Evolutionary conservation across 2,113 vertebrate species (phyloP).

Genomic region (Melanerpes aurifrons): DNA sequence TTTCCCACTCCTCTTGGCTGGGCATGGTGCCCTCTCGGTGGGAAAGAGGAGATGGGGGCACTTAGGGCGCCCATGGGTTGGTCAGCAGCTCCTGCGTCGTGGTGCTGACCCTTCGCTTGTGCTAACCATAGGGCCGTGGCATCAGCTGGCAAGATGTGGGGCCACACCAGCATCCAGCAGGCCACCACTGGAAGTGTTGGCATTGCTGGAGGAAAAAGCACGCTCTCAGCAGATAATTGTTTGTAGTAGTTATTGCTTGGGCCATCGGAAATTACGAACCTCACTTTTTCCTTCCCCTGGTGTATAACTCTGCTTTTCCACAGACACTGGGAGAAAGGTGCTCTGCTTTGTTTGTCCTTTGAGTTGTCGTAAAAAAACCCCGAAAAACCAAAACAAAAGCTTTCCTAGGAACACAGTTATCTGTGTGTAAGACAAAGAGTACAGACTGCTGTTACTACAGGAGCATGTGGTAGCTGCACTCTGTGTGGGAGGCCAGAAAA

Average conservation of each 20-base stretch:
- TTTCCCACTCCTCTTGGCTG: not conserved
- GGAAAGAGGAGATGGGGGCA: not conserved
- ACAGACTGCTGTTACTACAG: not conserved
- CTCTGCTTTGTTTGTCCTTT: not conserved
- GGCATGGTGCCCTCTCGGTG: not conserved
- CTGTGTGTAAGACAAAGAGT: not conserved
- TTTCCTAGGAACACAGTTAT: not conserved
- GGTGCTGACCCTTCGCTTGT: fast-evolving
- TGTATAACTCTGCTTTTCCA: not conserved
- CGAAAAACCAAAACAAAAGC: not conserved
- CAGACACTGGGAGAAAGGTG: not conserved
- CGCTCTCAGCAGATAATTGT: not conserved
- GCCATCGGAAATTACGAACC: not conserved
- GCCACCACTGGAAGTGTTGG: not conserved
- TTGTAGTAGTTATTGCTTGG: not conserved
- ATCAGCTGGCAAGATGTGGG: fast-evolving
- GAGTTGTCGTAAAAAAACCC: not conserved
- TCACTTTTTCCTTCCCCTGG: not conserved
- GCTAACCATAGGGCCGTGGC: fast-evolving
- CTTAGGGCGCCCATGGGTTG: not conserved
- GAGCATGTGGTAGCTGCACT: not conserved
- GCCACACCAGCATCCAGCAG: fast-evolving
- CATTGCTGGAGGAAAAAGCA: not conserved
- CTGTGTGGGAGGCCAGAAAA: not conserved
- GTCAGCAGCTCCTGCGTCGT: fast-evolving